phyloP scores from a whole-genome alignment of 2,113 vertebrate genomes.

The Labeo rohita region DNA sequence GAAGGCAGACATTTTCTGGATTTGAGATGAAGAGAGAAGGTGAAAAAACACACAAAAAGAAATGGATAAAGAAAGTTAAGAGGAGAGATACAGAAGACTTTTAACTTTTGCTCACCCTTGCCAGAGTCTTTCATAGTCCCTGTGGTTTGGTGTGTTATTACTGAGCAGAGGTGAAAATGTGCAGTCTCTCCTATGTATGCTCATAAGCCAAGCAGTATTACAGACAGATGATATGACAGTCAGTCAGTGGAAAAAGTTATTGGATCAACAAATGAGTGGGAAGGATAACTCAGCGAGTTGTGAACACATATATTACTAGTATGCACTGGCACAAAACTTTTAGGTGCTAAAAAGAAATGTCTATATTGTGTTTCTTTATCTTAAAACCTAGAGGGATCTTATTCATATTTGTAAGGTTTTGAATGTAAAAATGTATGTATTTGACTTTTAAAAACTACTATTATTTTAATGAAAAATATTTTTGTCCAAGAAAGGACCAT shows the following conservation, averaged over 20 bases:
- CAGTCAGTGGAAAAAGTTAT: conserved; percentile 13
- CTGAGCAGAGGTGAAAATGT: conserved; percentile 1
- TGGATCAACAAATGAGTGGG: neutral
- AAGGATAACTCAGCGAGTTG: neutral
- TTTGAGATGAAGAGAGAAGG: neutral
- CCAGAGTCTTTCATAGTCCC: neutral
- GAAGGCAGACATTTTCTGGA: neutral
- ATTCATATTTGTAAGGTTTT: neutral
- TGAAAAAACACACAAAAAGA: neutral
- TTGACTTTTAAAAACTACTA: too few species aligned
- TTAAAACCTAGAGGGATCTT: neutral
- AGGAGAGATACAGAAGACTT: neutral
- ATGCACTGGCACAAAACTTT: neutral
- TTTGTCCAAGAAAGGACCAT: neutral
- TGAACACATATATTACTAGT: neutral
- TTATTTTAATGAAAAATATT: neutral
- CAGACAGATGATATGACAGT: neutral
- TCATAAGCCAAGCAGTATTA: neutral
- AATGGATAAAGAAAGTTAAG: neutral
- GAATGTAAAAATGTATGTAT: too few species aligned
- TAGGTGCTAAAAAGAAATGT: neutral
- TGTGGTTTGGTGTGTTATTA: neutral
- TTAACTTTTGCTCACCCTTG: neutral
- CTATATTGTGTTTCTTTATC: neutral
- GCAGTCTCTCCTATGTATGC: neutral